Base-by-base conservation (phyloP, 2,888 invertebrate genomes). In the Papilio elwesi region DNA sequence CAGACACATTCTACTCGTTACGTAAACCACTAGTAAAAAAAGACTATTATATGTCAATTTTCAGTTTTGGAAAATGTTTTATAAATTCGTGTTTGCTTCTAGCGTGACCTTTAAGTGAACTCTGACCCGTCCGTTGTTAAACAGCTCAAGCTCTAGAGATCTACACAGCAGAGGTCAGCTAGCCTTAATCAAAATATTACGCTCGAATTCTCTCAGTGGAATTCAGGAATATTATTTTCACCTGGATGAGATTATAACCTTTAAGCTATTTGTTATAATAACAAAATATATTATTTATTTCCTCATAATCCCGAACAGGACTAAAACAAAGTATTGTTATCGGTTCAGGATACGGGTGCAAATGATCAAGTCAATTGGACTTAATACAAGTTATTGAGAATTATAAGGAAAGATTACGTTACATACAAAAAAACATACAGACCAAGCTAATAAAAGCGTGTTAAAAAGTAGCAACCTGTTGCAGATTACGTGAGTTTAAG, bases 131-230 rank as follows among this genome's bases (percentile, higher is more conserved):
- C 43, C 53, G 16, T 53, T 53, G 49, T 49, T 49, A 13, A 53
- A 9, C 43, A 55, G 9, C n/a, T 38, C n/a, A 26, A 59, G 55
- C 55, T 59, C 57, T 57, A 36, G 36, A 36, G 12, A 36, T 36
- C 10, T 43, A 62, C 43, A 43, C 43, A 62, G 9, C 43, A 10
- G 0, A 38, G 38, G 38, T 62, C 57, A 59, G 16, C 53, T 53
- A 16, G 36, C 57, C 26, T 57, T 59, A 59, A n/a, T n/a, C 38
- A 38, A 59, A 59, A 43, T 43, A 62, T 62, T 62, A 43, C 43
- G 15, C 57, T 59, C 13, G 36, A 59, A 59, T 38, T 38, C 38
- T 38, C 13, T 36, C 57, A 9, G 38, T 5, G 43, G 38, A 43
- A 15, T 43, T 62, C 59, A 62, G 43, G 10, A 62, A 43, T 43